A percentile compares a stretch with the other conserved stretches of the same genome.
Evolutionary conservation across 2,113 vertebrate genomes (phyloP).

Genomic region (Tinamus guttatus): DNA sequence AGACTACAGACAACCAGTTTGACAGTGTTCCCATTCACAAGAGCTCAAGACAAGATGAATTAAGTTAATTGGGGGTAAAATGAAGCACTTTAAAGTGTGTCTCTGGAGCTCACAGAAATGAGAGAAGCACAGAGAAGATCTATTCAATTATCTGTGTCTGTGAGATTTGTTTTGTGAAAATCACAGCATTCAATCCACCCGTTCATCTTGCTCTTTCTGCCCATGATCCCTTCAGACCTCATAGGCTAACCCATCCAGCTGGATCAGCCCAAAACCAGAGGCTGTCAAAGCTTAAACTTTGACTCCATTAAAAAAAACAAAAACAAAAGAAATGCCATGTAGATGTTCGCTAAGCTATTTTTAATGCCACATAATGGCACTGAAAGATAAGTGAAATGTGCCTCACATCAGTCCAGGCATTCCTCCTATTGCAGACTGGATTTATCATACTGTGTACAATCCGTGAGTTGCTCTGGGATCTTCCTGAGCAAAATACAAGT

Average conservation of each 20-base stretch:
- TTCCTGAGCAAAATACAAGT: neutral
- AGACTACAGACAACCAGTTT: slow-evolving; percentile 31
- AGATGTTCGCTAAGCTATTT: neutral
- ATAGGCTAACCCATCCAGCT: neutral
- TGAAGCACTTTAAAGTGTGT: slow-evolving; percentile 40
- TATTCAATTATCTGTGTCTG: slow-evolving; percentile 26
- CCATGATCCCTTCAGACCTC: neutral
- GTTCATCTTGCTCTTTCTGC: neutral
- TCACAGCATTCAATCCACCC: neutral
- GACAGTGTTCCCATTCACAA: slow-evolving; percentile 15
- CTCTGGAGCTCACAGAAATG: slow-evolving; percentile 34
- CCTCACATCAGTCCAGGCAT: neutral
- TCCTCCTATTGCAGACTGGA: neutral
- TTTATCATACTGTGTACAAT: neutral
- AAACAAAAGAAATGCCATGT: neutral
- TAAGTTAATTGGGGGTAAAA: slow-evolving; percentile 66
- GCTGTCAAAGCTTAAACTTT: neutral
- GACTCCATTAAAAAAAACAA: neutral
- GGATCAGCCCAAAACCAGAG: neutral
- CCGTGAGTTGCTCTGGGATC: slow-evolving; percentile 33
- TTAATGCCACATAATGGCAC: neutral
- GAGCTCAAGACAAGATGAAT: slow-evolving; percentile 48
- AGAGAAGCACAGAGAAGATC: slow-evolving; percentile 38
- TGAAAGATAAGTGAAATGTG: neutral
- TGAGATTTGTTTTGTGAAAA: slow-evolving; percentile 54